Percentiles rank a stretch among this genome's conserved stretches.
Evolutionary conservation across 2,113 vertebrate genomes (phyloP).

Genomic region (Speoplatyrhinus poulsoni): DNA sequence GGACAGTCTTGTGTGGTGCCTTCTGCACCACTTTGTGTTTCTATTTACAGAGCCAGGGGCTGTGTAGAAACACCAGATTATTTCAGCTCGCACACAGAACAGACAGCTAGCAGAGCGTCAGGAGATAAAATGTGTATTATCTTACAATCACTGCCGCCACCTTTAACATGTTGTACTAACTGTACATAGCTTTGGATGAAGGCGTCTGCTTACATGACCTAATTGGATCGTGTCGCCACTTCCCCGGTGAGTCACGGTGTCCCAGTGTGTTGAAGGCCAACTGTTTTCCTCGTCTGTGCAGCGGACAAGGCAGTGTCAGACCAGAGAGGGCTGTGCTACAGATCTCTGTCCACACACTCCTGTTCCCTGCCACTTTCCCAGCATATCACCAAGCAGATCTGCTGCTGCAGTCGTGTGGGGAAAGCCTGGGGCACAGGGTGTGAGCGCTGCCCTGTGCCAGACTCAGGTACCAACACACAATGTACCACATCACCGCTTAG

Average conservation of each 20-base stretch:
- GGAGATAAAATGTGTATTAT: no score
- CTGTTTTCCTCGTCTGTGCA: constrained; percentile 46
- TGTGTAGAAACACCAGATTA: no score
- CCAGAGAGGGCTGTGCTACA: constrained; percentile 80
- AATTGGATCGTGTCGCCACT: no score
- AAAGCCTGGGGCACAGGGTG: constrained; percentile 76
- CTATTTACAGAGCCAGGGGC: no score
- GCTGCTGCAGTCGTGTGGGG: constrained; percentile 82
- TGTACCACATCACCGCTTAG: neutral
- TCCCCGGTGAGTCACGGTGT: neutral
- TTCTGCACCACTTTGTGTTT: no score
- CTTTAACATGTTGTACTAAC: no score
- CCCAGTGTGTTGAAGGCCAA: neutral
- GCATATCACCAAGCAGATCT: constrained; percentile 81
- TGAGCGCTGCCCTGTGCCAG: constrained; percentile 75
- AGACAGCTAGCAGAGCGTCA: no score
- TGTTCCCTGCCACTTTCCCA: constrained; percentile 70
- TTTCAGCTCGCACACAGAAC: no score
- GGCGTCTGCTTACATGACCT: no score
- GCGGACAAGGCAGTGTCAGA: constrained; percentile 91
- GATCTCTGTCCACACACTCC: constrained; percentile 51
- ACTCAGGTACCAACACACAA: constrained; percentile 63
- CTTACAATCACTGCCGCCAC: no score
- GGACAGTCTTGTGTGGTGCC: no score
- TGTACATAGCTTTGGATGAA: neutral